A percentile compares a stretch with the other conserved stretches of the same genome.
phyloP scores from a whole-genome alignment of 2,113 vertebrate species.

The Pedionomus torquatus region DNA sequence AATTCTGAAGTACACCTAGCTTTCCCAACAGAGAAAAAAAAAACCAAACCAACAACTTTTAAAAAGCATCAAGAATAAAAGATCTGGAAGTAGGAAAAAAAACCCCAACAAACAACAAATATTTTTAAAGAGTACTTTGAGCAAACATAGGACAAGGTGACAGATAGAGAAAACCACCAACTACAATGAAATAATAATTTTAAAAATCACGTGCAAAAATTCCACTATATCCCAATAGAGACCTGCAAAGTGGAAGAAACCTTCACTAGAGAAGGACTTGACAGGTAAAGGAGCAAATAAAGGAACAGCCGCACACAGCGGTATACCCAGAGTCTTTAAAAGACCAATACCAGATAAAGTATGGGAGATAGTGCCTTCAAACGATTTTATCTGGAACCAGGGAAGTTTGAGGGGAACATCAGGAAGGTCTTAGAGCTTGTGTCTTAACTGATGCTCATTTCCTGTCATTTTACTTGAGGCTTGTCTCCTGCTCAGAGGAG shows the following conservation, averaged over 20 bases:
- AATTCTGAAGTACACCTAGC: not conserved
- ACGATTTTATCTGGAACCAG: not conserved
- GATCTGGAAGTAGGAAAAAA: not conserved
- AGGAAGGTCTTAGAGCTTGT: not conserved
- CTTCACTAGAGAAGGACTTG: not conserved
- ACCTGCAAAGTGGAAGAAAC: not conserved
- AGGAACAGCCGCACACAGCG: rapidly evolving
- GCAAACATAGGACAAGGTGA: not conserved
- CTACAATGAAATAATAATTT: not conserved
- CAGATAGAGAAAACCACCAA: not conserved
- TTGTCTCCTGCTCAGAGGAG: not conserved
- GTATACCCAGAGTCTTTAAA: not conserved
- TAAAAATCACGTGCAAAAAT: not conserved
- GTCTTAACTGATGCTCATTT: not conserved
- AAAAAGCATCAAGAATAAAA: not conserved
- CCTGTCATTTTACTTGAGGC: not conserved
- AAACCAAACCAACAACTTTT: not conserved
- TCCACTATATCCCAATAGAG: not conserved
- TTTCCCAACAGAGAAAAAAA: not conserved
- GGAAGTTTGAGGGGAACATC: not conserved
- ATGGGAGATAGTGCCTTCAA: not conserved
- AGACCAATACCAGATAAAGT: not conserved
- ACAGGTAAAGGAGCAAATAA: not conserved
- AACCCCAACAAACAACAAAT: not conserved
- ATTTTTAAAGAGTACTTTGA: not conserved